A percentile compares a stretch with the other conserved stretches of the same genome.
Evolutionary conservation across 2,888 invertebrate species (phyloP).

Genomic region (Pimpla rufipes): DNA sequence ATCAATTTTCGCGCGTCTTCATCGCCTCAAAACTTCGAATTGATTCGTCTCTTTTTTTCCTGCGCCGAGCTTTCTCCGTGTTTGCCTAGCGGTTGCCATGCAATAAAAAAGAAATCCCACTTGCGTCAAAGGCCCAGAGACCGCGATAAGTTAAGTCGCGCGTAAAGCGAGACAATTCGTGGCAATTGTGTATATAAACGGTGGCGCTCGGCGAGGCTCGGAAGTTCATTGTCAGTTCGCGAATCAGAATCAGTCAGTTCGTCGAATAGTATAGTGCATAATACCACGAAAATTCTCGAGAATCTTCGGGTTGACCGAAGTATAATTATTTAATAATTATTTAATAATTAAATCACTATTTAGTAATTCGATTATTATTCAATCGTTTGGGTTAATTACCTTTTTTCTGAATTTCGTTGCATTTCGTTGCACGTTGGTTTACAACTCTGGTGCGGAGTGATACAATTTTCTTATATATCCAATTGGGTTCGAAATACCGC

Average conservation of each 20-base stretch:
- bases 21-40: background rate
- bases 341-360: too few species aligned
- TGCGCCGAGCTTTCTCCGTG: background rate
- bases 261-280: too few species aligned
- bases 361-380: too few species aligned
- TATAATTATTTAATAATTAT: too few species aligned
- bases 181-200: constrained; percentile 44
- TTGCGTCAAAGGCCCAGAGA: constrained; percentile 48
- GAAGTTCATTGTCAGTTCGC: background rate
- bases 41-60: background rate
- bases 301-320: background rate
- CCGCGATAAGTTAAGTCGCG: constrained; percentile 20
- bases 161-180: constrained; percentile 14
- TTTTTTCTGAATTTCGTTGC: too few species aligned
- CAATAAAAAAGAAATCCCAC: constrained; percentile 40
- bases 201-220: background rate
- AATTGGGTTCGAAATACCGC: background rate
- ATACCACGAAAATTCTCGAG: background rate
- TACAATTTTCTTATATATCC: constrained; percentile 8
- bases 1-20: background rate
- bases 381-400: too few species aligned
- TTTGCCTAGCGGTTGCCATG: constrained; percentile 16
- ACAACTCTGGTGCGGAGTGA: too few species aligned
- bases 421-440: too few species aligned
- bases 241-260: background rate